These are phyloP conservation scores for Zaprionus vittiger DNA, from an alignment of 1,140 invertebrate species.

Conservation along the genomic window DNA sequence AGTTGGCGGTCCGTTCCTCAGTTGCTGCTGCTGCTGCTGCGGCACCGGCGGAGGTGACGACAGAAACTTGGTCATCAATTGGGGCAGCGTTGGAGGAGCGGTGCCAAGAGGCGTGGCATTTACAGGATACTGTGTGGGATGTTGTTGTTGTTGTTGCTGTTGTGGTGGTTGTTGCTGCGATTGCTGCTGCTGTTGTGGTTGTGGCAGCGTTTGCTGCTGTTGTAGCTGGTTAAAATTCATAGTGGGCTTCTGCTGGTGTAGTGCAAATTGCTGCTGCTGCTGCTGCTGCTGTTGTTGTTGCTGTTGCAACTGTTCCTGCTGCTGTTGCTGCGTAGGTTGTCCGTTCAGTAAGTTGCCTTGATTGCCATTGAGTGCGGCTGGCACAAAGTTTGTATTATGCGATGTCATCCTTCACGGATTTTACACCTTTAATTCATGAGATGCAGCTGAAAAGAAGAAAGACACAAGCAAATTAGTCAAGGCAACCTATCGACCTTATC, in stretches of 20 bases:
- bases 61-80: slow-evolving; percentile 69
- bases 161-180: slow-evolving; percentile 14
- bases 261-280: slow-evolving; percentile 29
- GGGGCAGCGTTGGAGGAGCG: slow-evolving; percentile 27
- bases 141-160: slow-evolving; percentile 32
- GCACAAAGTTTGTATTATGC: slow-evolving; percentile 73
- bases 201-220: slow-evolving; percentile 25
- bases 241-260: neutral
- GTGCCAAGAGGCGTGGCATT: slow-evolving; percentile 20
- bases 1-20: slow-evolving; percentile 31
- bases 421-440: slow-evolving; percentile 66
- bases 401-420: slow-evolving; percentile 64
- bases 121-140: slow-evolving; percentile 36
- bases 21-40: neutral
- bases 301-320: slow-evolving; percentile 23
- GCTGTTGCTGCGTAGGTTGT: slow-evolving; percentile 47
- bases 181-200: slow-evolving; percentile 16
- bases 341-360: slow-evolving; percentile 57
- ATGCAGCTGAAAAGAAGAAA: slow-evolving; percentile 49
- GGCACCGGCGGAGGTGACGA: slow-evolving; percentile 40
- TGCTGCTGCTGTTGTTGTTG: slow-evolving; percentile 32
- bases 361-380: slow-evolving; percentile 64
- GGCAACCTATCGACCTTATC: too few relatives aligned
- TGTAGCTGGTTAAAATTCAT: slow-evolving; percentile 17
- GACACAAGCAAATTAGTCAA: slow-evolving; percentile 19